Evolutionary conservation across 2,888 invertebrate genomes (phyloP), one percentile per base, ranked within the genome.

Genomic region (Prostheceraeus crozeri): DNA sequence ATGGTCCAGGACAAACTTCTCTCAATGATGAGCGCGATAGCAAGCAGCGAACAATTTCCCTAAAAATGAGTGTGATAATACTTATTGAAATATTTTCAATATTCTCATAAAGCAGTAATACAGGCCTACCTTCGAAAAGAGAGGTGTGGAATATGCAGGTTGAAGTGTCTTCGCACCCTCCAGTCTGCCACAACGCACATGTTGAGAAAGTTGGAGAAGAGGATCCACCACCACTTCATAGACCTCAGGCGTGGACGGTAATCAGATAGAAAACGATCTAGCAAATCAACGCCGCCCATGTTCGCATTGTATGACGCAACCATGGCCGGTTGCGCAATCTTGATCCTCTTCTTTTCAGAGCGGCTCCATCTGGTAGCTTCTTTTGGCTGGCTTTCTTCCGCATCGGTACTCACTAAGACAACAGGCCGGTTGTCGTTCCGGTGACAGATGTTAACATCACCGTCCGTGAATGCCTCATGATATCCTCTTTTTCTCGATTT

Each of bases 241-340:
- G 14, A 19, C 19, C 6, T 16, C 19, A 40, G 19, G 14, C 19
- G 40, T 14, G 8, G 40, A 6, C 40, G 14, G 40, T 40, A 40
- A 40, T 40, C 40, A 40, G 14, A 19, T 19, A 40, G 40, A 40
- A 40, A 40, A 14, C 40, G 40, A 40, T 40, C 40, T 19, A 40
- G 19, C 19, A 40, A 40, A 40, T 40, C 40, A 14, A 40, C 40
- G 19, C 40, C 14, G 14, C 6, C 40, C 8, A 40, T 40, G 19
- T 40, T 14, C 19, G 14, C 19, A 14, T 40, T 40, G 40, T 16
- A 40, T 19, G 14, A 19, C 40, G 14, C 14, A n/a, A 40, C n/a
- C 40, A 40, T 40, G 14, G 14, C 19, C 19, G 40, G 40, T 23
- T 40, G 40, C 19, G 40, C 19, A 40, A 40, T 40, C 40, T 40